Conservation (phyloP, 2,888 invertebrate genomes). For the Tipula confusa region DNA sequence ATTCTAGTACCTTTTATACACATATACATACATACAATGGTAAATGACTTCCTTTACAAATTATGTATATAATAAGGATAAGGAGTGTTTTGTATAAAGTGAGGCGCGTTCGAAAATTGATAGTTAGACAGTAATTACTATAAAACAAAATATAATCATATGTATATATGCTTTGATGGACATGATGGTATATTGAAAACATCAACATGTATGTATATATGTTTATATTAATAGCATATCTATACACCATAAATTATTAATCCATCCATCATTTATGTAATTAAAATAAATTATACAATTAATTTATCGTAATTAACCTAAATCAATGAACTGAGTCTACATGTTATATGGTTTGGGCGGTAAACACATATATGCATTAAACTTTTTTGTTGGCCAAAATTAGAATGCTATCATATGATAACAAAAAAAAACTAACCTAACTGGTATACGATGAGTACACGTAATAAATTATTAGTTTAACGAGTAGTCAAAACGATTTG, state of each 20-base stretch:
- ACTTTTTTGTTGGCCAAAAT: neutral
- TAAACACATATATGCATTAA: neutral
- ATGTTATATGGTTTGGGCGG: neutral
- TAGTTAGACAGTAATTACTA: conserved; percentile 3
- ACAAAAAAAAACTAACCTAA: no score
- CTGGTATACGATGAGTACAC: no score
- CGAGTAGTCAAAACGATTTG: no score
- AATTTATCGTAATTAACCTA: neutral
- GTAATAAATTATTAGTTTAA: no score
- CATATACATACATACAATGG: neutral
- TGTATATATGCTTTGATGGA: neutral
- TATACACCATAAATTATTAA: neutral
- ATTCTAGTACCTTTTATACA: no score
- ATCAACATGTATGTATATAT: neutral
- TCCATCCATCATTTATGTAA: neutral
- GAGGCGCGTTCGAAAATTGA: neutral
- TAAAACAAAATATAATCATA: neutral
- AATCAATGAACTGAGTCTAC: neutral
- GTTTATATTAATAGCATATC: neutral
- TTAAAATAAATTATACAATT: conserved; percentile 4
- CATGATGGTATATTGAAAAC: neutral
- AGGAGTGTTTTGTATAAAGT: neutral
- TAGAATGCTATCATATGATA: no score
- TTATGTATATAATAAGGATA: no score
- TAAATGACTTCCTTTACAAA: neutral